Evolutionary conservation across 2,113 vertebrate genomes (phyloP), one percentile per base, ranked within the genome.

Genomic region (Mohoua ochrocephala): DNA sequence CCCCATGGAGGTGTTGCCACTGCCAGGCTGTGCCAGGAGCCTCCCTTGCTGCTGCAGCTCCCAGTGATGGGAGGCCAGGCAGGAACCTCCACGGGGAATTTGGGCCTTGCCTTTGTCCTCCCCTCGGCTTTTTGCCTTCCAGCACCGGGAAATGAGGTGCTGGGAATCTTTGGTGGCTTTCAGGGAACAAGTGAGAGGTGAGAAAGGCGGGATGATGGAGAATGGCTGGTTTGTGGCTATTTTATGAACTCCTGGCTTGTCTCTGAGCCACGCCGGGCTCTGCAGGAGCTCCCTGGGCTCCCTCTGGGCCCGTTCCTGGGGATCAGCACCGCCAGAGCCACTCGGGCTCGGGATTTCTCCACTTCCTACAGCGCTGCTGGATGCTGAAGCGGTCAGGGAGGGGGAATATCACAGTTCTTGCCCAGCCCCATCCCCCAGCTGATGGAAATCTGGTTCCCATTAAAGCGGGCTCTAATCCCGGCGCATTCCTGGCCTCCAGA

Each of bases 361-460:
- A 1, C 37, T 61, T 49, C 30, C 59, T 37, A 4, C 59, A 13
- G 61, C 2, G 0, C 67, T 56, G 74, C 86, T 81, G 84, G 70
- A 52, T 13, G 4, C 50, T 35, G 5, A 13, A n/a, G 53, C 1
- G n/a, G 39, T 5, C 23, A 28, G 47, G 16, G 63, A 49, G 5
- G 13, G 44, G 47, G 30, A 53, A 79, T 18, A 24, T 2, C 20
- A 8, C 42, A 31, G 59, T 9, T 33, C 53, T 33, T n/a, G 35
- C 24, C 41, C 75, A 64, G 52, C 30, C 63, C 78, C 84, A 56
- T 14, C 68, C 76, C 70, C 75, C 63, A 11, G 60, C 35, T 7
- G 5, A 45, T 3, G 83, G 71, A 16, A 94, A 89, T 91, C 65
- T 97, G 96, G 61, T 97, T 95, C 83, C 44, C 76, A 94, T 97